Conservation (phyloP, 2,113 vertebrate genomes). For the Stomatorhinus ivindoensis region DNA sequence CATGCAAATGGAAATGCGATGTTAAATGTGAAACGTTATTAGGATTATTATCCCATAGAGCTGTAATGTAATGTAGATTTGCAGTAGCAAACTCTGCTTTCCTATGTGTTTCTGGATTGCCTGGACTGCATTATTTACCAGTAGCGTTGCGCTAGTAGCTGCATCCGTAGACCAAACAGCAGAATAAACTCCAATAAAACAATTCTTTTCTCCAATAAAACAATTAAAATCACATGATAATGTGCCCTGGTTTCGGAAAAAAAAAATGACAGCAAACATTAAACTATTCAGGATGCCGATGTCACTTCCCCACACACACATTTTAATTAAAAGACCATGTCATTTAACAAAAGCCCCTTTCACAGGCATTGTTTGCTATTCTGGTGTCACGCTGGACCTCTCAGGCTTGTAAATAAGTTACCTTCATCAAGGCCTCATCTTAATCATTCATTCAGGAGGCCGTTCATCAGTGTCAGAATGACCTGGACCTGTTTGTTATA, state of each 20-base stretch:
- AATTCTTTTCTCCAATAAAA: not conserved
- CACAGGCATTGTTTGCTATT: not conserved
- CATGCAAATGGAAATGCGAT: not conserved
- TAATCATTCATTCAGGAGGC: not conserved
- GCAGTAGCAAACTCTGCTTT: not conserved
- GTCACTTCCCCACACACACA: not conserved
- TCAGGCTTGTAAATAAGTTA: conserved; percentile 1
- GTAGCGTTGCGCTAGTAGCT: not conserved
- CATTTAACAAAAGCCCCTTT: not conserved
- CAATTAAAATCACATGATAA: not conserved
- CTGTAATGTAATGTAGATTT: not conserved
- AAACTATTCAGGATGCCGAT: not conserved
- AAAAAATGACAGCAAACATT: not conserved
- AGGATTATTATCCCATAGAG: not conserved
- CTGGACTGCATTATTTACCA: not conserved
- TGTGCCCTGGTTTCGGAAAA: not conserved
- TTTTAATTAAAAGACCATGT: not conserved
- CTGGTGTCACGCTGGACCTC: not conserved
- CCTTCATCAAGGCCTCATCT: not conserved
- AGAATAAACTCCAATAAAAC: not conserved
- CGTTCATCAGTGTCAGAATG: not conserved
- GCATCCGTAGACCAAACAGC: not conserved
- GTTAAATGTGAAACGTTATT: not conserved
- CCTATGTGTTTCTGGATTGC: not conserved
- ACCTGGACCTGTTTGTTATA: not conserved